Conservation (phyloP, 2,797 vertebrate species). For the Phalloptychus januarius region DNA sequence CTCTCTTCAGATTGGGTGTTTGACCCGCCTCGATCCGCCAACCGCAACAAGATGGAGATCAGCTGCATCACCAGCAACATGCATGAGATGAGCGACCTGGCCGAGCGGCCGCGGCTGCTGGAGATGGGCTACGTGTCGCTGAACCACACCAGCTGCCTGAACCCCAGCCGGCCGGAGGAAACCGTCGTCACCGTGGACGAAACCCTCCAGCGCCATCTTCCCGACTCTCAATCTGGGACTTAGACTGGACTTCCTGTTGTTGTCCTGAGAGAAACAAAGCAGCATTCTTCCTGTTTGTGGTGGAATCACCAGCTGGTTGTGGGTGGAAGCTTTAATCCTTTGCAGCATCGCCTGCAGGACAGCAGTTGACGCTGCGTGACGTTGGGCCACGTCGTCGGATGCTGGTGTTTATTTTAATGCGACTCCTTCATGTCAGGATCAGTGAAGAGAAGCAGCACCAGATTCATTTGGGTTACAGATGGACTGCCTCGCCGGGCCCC, state of each 20-base stretch:
- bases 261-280: slow-evolving; percentile 30
- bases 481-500: background rate
- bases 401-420: slow-evolving; percentile 17
- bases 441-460: background rate
- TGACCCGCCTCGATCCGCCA: slow-evolving; percentile 70
- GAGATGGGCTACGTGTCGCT: slow-evolving; percentile 67
- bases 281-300: slow-evolving; percentile 47
- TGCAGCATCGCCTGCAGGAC: slow-evolving; percentile 46
- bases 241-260: slow-evolving; percentile 39
- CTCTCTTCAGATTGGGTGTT: slow-evolving; percentile 82
- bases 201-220: slow-evolving; percentile 69
- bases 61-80: slow-evolving; percentile 83
- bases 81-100: slow-evolving; percentile 71
- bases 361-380: slow-evolving; percentile 16
- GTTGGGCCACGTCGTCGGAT: slow-evolving; percentile 13
- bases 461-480: slow-evolving; percentile 7
- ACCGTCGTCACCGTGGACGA: slow-evolving; percentile 83
- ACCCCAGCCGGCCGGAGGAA: slow-evolving; percentile 69
- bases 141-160: slow-evolving; percentile 57
- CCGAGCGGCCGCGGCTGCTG: slow-evolving; percentile 55
- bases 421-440: slow-evolving; percentile 21
- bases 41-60: slow-evolving; percentile 81
- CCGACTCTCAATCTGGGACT: slow-evolving; percentile 69
- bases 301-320: slow-evolving; percentile 50
- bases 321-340: slow-evolving; percentile 45